Evolutionary conservation across 2,113 vertebrate genomes (phyloP).

Genomic region (Phrynocephalus versicolor): DNA sequence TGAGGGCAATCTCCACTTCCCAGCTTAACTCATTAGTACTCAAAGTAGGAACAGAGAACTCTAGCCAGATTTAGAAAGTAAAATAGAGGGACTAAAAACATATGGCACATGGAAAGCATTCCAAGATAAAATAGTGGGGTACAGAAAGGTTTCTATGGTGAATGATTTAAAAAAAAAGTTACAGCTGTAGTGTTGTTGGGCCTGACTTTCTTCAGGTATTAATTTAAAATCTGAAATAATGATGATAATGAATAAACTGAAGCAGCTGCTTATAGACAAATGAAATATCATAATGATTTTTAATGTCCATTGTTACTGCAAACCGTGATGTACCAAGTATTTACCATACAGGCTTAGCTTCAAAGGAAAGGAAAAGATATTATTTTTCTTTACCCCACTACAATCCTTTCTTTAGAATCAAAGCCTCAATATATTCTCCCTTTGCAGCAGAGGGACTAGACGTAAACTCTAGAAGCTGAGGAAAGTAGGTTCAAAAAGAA

Average conservation of each 20-base stretch:
- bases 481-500: neutral
- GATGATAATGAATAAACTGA: neutral
- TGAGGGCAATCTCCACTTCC: neutral
- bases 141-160: rapidly evolving
- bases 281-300: neutral
- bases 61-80: neutral
- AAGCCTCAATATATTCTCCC: neutral
- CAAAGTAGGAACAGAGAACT: neutral
- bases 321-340: neutral
- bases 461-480: too few relatives aligned
- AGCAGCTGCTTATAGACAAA: neutral
- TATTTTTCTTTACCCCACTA: neutral
- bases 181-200: too few relatives aligned
- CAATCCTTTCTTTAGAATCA: neutral
- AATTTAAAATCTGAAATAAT: neutral
- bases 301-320: neutral
- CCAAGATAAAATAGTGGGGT: rapidly evolving
- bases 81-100: neutral
- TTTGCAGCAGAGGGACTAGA: neutral
- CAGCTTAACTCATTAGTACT: conserved; percentile 29
- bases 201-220: neutral
- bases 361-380: neutral
- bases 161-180: neutral
- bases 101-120: neutral
- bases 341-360: neutral